Evolutionary conservation across 2,888 invertebrate genomes (phyloP), one percentile per base, ranked within the genome.

Genomic region (Lithodes maja): DNA sequence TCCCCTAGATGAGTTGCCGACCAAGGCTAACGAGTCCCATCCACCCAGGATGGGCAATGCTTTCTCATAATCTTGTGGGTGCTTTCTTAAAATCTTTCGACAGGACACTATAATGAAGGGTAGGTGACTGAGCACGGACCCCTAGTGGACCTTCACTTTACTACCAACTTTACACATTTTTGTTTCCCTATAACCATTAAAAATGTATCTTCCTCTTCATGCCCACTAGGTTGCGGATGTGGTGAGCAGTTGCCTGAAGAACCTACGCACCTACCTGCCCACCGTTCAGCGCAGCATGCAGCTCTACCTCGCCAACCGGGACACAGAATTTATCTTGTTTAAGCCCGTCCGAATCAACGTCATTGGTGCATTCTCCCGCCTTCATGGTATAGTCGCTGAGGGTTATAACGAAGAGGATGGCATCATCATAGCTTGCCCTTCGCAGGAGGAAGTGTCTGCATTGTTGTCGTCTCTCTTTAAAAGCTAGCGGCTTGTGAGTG

Each of bases 311-410:
- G 98, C 99, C 15, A 99, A 99, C 94, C 96, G 97, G 92, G 99
- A 99, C 93, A 99, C 99, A 0, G 99, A 99, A 94, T 97, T 98
- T 93, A 99, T 99, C 93, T 95, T 99, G 9, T 98, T 99, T 93
- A 95, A 98, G 69, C 92, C 92, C n/a, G 89, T 92, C 15, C 87
- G 87, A 82, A 81, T 84, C 71, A 89, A 91, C 74, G 87, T 84
- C 82, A 92, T 90, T 61, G 84, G 82, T 50, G 50, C 83, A 75
- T 90, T 87, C 87, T 83, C 53, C 77, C 89, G 87, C 79, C 75
- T 87, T n/a, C 68, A 86, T 61, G 86, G 83, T 77, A 93, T 90
- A 94, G 94, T 74, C 1, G 95, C 95, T 91, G 96, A 96, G 54
- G 96, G 96, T 83, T 99, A 98, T 93, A 95, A 95, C 0, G 95